Evolutionary conservation across 53 echinoderm and acorn worm species (phyloP).

Genomic region (Pentamera pediparva): DNA sequence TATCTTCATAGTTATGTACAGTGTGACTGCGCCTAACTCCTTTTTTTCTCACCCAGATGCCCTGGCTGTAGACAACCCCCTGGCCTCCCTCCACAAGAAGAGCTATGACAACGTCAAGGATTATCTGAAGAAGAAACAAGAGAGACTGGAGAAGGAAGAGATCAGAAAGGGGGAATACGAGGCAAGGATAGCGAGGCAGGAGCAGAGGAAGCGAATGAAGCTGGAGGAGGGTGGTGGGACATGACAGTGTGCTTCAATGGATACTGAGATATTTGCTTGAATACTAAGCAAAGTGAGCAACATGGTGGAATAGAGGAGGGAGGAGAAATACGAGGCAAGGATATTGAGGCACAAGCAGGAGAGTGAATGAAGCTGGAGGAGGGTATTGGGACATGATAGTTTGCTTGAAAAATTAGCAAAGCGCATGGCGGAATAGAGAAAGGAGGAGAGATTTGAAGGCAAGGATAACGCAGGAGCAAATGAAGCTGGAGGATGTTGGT

Average conservation of each 20-base stretch:
- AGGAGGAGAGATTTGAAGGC: slow-evolving; percentile 29
- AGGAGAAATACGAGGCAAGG: slow-evolving; percentile 23
- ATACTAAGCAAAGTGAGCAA: slow-evolving; percentile 59
- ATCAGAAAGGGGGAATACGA: slow-evolving; percentile 38
- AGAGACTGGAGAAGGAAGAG: slow-evolving; percentile 46
- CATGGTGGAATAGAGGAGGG: slow-evolving; percentile 39
- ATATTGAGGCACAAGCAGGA: not conserved
- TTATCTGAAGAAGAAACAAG: slow-evolving; percentile 58
- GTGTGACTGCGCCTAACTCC: not conserved
- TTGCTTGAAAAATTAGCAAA: too few relatives aligned
- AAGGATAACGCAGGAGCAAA: not conserved
- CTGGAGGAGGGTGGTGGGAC: not conserved
- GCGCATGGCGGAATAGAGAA: slow-evolving; percentile 39
- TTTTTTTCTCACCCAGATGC: slow-evolving; percentile 44
- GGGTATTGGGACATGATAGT: slow-evolving; percentile 7
- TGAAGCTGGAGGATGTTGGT: not conserved
- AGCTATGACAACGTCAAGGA: slow-evolving; percentile 62
- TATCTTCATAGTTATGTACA: not conserved
- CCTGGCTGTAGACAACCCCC: slow-evolving; percentile 36
- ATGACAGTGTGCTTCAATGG: too few relatives aligned
- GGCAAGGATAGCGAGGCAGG: not conserved
- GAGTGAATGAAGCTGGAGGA: not conserved
- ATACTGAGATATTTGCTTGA: too few relatives aligned
- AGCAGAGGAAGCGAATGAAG: not conserved
- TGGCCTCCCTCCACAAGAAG: slow-evolving; percentile 65